Evolutionary conservation across 1,140 invertebrate species (phyloP), one percentile per base, ranked within the genome.

Genomic region (Ridgeia piscesae): DNA sequence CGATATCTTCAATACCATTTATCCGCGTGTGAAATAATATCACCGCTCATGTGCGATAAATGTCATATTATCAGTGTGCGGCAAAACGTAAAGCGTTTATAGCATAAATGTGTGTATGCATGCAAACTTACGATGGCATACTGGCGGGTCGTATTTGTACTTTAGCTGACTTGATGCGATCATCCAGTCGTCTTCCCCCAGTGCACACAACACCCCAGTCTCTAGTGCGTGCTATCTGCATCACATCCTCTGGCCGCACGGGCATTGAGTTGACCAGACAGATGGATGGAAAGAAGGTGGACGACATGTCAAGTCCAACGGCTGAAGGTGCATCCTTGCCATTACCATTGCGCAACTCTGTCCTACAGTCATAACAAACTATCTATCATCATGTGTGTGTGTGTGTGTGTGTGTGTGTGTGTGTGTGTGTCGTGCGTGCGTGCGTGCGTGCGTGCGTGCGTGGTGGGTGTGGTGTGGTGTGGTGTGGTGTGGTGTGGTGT

Each of bases 191-290:
- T 21, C 94, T 88, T 6, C 94, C 94, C 27, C 89, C 31, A 34
- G 94, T 94, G 92, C 92, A 94, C 34, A 95, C 93, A 34, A 92
- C 93, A 9, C 94, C 94, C 94, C 94, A 94, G 91, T 92, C 94
- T 90, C 93, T 94, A 34, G 94, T 95, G 91, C 92, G n/a, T 14
- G 92, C 89, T 33, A 91, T 91, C 34, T 91, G 33, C 33, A 92
- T 91, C 33, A 92, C 94, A 89, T 95, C 94, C 34, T 96, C 95
- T 8, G 95, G 94, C 58, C 94, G 92, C 1, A 95, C 94, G 27
- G 95, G 95, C 94, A 95, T 94, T 17, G 95, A 95, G 88, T 94
- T 95, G 33, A 95, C 95, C 58, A 95, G 93, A 33, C 94, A 95
- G 88, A 96, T 95, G 4, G 94, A 95, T 48, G 95, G 95, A 92